phyloP scores from a whole-genome alignment of 1,140 invertebrate genomes.

The Ceratitis capitata region DNA sequence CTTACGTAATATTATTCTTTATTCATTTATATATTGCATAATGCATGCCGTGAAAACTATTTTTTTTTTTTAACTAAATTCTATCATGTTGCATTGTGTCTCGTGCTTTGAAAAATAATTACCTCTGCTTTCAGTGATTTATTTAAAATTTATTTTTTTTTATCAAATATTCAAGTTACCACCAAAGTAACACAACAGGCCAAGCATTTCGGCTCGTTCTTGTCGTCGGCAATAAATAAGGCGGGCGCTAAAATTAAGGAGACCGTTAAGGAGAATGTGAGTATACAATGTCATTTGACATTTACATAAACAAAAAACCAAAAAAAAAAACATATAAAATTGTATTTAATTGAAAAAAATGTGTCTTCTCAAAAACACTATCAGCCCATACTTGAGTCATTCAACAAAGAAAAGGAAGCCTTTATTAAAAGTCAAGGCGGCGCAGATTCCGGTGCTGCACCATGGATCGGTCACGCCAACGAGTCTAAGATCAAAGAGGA shows the following conservation, averaged over 20 bases:
- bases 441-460: slow-evolving; percentile 81
- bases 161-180: slow-evolving; percentile 72
- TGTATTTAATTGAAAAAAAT: no score
- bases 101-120: neutral
- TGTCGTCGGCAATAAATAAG: slow-evolving; percentile 91
- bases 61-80: no score
- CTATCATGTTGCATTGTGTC: neutral
- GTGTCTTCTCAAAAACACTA: no score
- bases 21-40: neutral
- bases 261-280: slow-evolving; percentile 95
- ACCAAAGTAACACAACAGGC: slow-evolving; percentile 91
- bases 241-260: slow-evolving; percentile 94
- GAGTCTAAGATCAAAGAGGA: slow-evolving; percentile 92
- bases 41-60: neutral
- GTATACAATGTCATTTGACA: no score
- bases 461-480: slow-evolving; percentile 91
- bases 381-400: slow-evolving; percentile 93
- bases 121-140: neutral
- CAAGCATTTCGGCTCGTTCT: slow-evolving; percentile 90
- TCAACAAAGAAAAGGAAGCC: slow-evolving; percentile 95
- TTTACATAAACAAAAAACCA: neutral
- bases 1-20: neutral
- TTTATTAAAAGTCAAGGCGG: slow-evolving; percentile 88
- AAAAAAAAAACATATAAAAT: neutral
- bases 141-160: neutral